Evolutionary conservation across 2,113 vertebrate genomes (phyloP).

Genomic region (Baryphthengus martii): DNA sequence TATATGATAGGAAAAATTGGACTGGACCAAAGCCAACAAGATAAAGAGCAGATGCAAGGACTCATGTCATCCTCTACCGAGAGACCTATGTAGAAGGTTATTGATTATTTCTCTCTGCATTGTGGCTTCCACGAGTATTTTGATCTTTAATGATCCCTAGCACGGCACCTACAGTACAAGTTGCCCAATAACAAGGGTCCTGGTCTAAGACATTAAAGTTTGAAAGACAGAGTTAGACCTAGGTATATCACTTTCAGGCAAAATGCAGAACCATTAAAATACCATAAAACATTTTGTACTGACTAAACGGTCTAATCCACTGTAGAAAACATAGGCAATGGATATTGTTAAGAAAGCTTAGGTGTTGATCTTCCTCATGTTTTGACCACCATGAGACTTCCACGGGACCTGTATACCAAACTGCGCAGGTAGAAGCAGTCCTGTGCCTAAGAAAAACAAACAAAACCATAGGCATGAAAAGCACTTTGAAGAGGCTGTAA

Average conservation of each 20-base stretch:
- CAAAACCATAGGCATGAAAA: background rate
- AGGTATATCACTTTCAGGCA: background rate
- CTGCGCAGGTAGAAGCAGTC: background rate
- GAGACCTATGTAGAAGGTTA: background rate
- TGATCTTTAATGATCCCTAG: background rate
- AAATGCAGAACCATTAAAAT: background rate
- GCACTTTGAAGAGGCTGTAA: background rate
- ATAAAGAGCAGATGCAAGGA: background rate
- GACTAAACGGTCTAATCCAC: background rate
- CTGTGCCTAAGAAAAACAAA: background rate
- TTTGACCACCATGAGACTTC: background rate
- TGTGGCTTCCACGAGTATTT: background rate
- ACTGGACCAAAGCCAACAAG: background rate
- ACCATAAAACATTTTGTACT: background rate
- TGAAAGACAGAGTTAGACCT: background rate
- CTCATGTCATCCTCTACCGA: background rate
- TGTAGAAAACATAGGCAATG: background rate
- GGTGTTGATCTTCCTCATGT: background rate
- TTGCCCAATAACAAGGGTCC: background rate
- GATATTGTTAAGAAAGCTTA: background rate
- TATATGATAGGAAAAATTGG: background rate
- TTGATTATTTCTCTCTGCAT: background rate
- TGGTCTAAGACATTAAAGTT: background rate
- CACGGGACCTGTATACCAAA: background rate
- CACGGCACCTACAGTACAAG: background rate